Conservation (phyloP, 2,888 invertebrate species). For the Acrobasis suavella region DNA sequence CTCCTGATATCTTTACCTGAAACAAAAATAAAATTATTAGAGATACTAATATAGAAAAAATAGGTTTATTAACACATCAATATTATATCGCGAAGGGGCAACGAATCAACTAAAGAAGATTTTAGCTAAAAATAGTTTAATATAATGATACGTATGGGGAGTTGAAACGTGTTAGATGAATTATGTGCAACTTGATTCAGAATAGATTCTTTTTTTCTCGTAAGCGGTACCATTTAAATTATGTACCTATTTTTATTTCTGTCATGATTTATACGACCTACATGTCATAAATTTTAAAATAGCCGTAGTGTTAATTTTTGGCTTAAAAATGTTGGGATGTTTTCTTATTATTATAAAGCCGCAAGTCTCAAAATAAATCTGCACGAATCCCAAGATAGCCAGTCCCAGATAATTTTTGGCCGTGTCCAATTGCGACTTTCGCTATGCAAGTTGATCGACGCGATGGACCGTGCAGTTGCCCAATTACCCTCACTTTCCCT, state of each 20-base stretch:
- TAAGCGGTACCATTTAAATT: too few relatives aligned
- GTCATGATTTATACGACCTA: too few relatives aligned
- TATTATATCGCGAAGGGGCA: too few relatives aligned
- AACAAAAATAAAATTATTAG: slow-evolving; percentile 35
- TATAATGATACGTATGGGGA: neutral
- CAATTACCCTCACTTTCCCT: slow-evolving; percentile 57
- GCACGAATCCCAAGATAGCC: neutral
- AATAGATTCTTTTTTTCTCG: too few relatives aligned
- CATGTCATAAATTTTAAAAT: too few relatives aligned
- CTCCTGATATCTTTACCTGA: slow-evolving; percentile 38
- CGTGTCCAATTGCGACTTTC: slow-evolving; percentile 59
- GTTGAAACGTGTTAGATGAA: neutral
- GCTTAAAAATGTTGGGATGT: too few relatives aligned
- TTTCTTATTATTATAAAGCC: too few relatives aligned
- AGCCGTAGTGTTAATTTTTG: too few relatives aligned
- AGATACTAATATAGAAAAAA: neutral
- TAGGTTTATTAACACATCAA: neutral
- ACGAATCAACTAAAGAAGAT: neutral
- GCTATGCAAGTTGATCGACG: slow-evolving; percentile 41
- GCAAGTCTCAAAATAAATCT: neutral
- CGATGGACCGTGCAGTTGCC: slow-evolving; percentile 53
- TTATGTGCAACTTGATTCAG: neutral
- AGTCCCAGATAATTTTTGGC: slow-evolving; percentile 36
- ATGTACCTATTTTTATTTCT: too few relatives aligned
- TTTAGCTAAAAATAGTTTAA: neutral